Evolutionary conservation across 2,888 invertebrate species (phyloP), one percentile per base, ranked within the genome.

Genomic region (Ectobius pallidus): DNA sequence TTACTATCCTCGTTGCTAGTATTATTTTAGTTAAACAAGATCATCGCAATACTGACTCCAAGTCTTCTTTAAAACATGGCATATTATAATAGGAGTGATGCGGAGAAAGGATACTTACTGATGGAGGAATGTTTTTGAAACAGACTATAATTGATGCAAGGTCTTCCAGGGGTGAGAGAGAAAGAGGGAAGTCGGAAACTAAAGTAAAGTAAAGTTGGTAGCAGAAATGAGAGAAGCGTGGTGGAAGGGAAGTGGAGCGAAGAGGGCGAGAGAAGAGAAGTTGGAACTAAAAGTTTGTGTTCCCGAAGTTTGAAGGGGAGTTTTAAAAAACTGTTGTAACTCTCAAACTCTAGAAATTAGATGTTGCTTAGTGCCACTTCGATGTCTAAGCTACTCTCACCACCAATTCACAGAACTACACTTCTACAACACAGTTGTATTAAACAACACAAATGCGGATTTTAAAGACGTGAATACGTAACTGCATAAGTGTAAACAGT

Each of bases 281-380:
- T 72, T 73, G 74, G 74, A 76, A 76, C 76, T 75, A 74, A 76
- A 75, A 76, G 75, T 75, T 76, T 76, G 74, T 73, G 71, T 74
- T 71, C 72, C 52, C 80, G 80, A 80, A 81, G 80, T 79, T 80
- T 79, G 78, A 77, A 77, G 75, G 77, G 77, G 77, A 77, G 74
- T 75, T 75, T 76, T 70, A 77, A 74, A 74, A 55, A 63, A 73
- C 72, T 70, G 71, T 69, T 71, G 69, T 73, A 73, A 73, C 73
- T 73, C 71, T 71, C 49, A 75, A 75, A 75, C 75, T 75, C 71
- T 65, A 71, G 69, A 75, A 75, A 75, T 75, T 73, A 73, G 73
- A 75, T 73, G 75, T 75, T 73, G 75, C 73, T 73, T 71, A 73
- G 73, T 75, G 73, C 67, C 72, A 72, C 63, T 65, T 65, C 42